Evolutionary conservation across 2,113 vertebrate species (phyloP).

Genomic region (Ascaphus truei): DNA sequence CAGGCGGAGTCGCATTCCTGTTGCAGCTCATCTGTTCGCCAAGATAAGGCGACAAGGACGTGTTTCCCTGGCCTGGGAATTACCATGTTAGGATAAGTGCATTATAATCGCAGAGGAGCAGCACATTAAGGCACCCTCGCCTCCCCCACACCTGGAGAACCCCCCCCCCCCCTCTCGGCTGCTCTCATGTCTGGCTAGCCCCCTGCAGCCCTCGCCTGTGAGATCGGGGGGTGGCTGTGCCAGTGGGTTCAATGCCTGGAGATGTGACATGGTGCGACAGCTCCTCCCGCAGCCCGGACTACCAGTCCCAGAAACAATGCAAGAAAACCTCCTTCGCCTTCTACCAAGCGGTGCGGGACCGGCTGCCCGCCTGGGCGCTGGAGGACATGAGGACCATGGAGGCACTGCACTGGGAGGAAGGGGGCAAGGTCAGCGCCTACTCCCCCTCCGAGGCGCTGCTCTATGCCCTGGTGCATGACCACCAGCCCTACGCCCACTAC

Average conservation of each 20-base stretch:
- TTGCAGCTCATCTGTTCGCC: no score
- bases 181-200: no score
- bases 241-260: constrained; percentile 83
- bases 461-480: constrained; percentile 90
- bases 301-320: constrained; percentile 81
- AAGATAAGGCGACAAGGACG: no score
- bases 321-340: constrained; percentile 86
- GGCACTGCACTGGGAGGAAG: constrained; percentile 88
- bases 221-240: no score
- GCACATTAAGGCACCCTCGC: no score
- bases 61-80: no score
- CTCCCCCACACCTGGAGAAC: no score
- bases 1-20: no score
- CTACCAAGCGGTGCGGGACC: constrained; percentile 86
- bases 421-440: constrained; percentile 75
- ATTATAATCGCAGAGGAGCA: no score
- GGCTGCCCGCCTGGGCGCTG: constrained; percentile 82
- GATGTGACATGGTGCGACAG: constrained; percentile 48
- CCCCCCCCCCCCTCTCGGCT: no score
- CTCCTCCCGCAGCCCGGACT: constrained; percentile 45
- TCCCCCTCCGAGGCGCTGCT: constrained; percentile 85
- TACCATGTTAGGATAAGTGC: no score
- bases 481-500: constrained; percentile 80
- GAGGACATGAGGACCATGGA: constrained; percentile 92
- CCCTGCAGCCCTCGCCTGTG: not conserved